Evolutionary conservation across 2,888 invertebrate species (phyloP), one percentile per base, ranked within the genome.

Genomic region (Monochamus alternatus): DNA sequence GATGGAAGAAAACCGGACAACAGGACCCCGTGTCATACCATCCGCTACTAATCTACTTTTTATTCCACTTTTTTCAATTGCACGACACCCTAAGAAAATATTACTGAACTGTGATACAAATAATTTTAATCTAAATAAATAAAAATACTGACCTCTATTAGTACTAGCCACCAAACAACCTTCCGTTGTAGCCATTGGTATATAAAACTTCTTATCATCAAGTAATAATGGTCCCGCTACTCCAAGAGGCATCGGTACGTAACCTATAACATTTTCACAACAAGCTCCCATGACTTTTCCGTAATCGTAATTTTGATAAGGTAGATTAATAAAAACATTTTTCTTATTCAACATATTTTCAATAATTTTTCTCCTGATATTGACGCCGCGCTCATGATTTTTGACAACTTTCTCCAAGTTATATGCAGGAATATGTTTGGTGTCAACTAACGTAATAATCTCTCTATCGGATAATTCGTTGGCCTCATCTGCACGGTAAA

Each of bases 111-210:
- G 22, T 22, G 22, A 38, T 38, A 7, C 4, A 7, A 4, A 38
- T 38, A 38, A 38, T 38, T 38, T 7, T 38, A 38, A 38, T 38
- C 7, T 5, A 38, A 5, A 4, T 7, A 38, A 38, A 1, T 38
- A 38, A 5, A 38, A 38, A 38, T 38, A 38, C 0, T 38, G 38
- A 38, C 84, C 87, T 79, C 99, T 93, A 89, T 98, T 98, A 0
- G 98, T 98, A 47, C 97, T 97, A 0, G 99, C 99, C 0, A 99
- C 96, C 69, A 99, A 90, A 73, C 98, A 98, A 0, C 99, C 99
- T 90, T 99, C 99, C 0, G 99, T 99, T 0, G 99, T 99, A 5
- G 99, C 98, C 97, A 99, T 96, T 5, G 99, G 99, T 72, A 99
- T 94, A 89, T 94, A 93, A 85, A 94, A 94, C 12, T 92, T 87